Conservation (phyloP, 2,888 invertebrate genomes). For the Cataglyphis altisquamis region DNA sequence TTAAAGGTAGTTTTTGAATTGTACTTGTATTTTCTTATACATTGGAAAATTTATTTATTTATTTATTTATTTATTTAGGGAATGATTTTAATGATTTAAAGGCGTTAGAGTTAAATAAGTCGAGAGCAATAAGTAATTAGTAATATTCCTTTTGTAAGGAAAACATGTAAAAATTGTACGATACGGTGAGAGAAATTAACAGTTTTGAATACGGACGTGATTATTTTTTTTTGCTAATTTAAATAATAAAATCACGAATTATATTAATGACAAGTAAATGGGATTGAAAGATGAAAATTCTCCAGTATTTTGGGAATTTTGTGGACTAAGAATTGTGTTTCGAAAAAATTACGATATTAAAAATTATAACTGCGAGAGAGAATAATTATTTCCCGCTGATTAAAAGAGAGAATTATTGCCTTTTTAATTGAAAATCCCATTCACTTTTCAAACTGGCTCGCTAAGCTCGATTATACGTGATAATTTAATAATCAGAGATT, state of each 20-base stretch:
- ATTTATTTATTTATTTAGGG: slow-evolving; percentile 8
- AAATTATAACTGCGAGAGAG: slow-evolving; percentile 2
- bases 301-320: neutral
- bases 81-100: slow-evolving; percentile 22
- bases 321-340: neutral
- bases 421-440: slow-evolving; percentile 24
- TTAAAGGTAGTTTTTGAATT: neutral
- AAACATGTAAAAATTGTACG: slow-evolving; percentile 26
- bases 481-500: slow-evolving; percentile 17
- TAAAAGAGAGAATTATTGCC: neutral
- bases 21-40: neutral
- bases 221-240: slow-evolving; percentile 17
- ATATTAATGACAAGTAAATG: slow-evolving; percentile 23
- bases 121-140: slow-evolving; percentile 37
- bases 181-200: neutral
- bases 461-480: slow-evolving; percentile 5
- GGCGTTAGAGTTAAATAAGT: neutral
- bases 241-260: neutral
- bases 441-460: slow-evolving; percentile 12
- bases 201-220: slow-evolving; percentile 37
- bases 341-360: too few relatives aligned
- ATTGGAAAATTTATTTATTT: neutral
- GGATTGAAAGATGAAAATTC: slow-evolving; percentile 23
- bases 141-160: slow-evolving; percentile 27
- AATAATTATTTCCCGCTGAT: slow-evolving; percentile 17